phyloP scores from a whole-genome alignment of 2,888 invertebrate species.

The Onthophagus sagittarius region DNA sequence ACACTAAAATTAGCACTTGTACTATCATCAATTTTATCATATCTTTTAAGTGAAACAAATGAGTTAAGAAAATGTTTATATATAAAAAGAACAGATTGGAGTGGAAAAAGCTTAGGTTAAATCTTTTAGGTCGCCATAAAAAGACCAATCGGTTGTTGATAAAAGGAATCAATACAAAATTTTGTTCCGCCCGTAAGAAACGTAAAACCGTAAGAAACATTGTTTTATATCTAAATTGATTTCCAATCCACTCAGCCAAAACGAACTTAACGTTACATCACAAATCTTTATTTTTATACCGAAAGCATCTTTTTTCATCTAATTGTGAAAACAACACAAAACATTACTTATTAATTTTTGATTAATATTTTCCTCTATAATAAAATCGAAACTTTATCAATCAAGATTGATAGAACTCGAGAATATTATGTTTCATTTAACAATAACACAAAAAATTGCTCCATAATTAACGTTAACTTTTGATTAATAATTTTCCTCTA shows the following conservation, averaged over 20 bases:
- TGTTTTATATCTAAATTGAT: not conserved
- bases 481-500: too few species aligned
- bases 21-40: too few species aligned
- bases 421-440: too few species aligned
- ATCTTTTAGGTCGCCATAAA: not conserved
- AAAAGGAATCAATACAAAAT: not conserved
- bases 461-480: too few species aligned
- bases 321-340: not conserved
- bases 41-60: too few species aligned
- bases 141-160: not conserved
- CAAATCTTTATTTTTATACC: not conserved
- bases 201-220: not conserved
- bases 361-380: too few species aligned
- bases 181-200: not conserved
- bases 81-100: not conserved
- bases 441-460: too few species aligned
- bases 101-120: not conserved
- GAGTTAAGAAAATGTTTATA: too few species aligned
- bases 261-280: not conserved
- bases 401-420: too few species aligned
- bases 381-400: too few species aligned
- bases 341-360: too few species aligned
- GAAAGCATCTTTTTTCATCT: not conserved
- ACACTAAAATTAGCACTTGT: too few species aligned
- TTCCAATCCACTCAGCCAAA: not conserved